Evolutionary conservation across 2,797 vertebrate species (phyloP), one percentile per base, ranked within the genome.

Genomic region (Eulemur albifrons): DNA sequence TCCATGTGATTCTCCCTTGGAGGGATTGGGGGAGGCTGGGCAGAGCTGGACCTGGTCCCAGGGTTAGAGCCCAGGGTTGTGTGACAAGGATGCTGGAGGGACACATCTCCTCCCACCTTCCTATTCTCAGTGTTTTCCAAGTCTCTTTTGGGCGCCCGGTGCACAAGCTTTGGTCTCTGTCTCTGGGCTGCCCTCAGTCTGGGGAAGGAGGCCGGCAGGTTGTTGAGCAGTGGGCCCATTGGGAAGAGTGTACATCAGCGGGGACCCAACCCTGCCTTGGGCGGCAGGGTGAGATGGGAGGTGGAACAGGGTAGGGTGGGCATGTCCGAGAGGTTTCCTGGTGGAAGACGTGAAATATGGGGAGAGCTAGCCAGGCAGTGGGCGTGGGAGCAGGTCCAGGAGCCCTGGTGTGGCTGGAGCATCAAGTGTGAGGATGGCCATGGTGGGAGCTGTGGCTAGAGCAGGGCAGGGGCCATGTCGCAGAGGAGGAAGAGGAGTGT

Each of bases 371-470:
- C 40, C 27, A 1, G n/a, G 61, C 21, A 3, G 23, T 38, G 69
- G 72, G 61, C 0, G 2, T 1, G 21, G 63, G 40, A 7, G 25
- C 14, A 2, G 76, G 57, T 25, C 27, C 38, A 17, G 54, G 54
- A 69, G 38, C 17, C 20, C 50, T 11, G 20, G 10, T 13, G 14
- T 63, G 77, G 50, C 38, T 0, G 0, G 40, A 45, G 1, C 2
- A 0, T 30, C 11, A 0, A 12, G 54, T 13, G 30, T 20, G 52
- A 27, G 15, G 21, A 5, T 9, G 12, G 32, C 20, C 4, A 0
- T 10, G 27, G 80, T 1, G 40, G 48, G 14, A 32, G 14, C 30
- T 23, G 57, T 6, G 27, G 30, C 67, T 40, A 17, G 21, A 86
- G 57, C 40, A n/a, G 75, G n/a, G n/a, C 73, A 3, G 70, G 61